Conservation (phyloP, 2,797 vertebrate genomes). For the Sebastes diaconus region DNA sequence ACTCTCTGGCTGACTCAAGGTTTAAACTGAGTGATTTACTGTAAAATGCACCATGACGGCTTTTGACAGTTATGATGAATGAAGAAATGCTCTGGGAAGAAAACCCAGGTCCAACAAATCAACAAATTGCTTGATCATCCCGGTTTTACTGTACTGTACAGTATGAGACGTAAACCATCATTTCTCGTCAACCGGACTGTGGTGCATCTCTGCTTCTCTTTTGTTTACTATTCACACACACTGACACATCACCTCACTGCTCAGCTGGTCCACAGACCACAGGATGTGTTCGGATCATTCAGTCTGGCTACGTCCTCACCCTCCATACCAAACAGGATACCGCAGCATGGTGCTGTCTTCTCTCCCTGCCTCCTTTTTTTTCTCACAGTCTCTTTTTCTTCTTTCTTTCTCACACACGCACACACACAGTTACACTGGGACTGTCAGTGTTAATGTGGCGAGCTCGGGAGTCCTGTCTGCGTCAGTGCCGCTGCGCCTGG, state of each 20-base stretch:
- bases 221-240: constrained; percentile 55
- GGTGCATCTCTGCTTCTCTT: neutral
- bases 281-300: constrained; percentile 42
- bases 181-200: constrained; percentile 42
- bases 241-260: constrained; percentile 39
- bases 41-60: neutral
- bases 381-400: neutral
- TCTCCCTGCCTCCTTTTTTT: constrained; percentile 3
- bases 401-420: neutral
- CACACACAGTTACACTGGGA: neutral
- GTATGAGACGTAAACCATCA: neutral
- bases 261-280: constrained; percentile 65
- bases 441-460: constrained; percentile 23
- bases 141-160: no score
- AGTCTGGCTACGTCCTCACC: constrained; percentile 25
- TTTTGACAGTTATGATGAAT: neutral
- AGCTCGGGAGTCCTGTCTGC: constrained; percentile 62
- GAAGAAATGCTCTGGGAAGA: neutral
- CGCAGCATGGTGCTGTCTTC: constrained; percentile 28
- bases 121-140: neutral
- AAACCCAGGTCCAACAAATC: neutral
- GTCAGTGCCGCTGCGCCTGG: constrained; percentile 58
- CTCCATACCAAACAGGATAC: constrained; percentile 69
- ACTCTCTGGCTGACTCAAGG: neutral
- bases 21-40: neutral